Conservation (phyloP, 2,113 vertebrate genomes). For the Oreocharis arfaki region DNA sequence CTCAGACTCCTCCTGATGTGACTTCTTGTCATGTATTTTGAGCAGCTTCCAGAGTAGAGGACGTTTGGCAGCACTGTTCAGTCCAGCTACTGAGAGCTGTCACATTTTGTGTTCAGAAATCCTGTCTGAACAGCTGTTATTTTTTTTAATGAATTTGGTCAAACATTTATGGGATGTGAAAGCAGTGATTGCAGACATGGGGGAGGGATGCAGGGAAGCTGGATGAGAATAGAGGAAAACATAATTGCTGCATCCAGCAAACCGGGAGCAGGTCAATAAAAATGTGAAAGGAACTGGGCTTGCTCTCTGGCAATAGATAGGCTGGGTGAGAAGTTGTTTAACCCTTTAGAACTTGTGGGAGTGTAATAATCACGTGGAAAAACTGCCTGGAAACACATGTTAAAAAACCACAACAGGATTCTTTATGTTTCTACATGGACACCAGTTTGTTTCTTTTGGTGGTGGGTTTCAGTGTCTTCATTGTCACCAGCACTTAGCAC, state of each 20-base stretch:
- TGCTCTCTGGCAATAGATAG: background rate
- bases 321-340: background rate
- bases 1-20: background rate
- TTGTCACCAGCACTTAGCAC: background rate
- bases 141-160: background rate
- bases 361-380: background rate
- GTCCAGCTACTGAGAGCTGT: background rate
- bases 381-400: background rate
- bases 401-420: background rate
- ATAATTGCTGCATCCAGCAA: background rate
- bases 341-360: background rate
- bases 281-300: background rate
- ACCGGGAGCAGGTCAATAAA: background rate
- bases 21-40: background rate
- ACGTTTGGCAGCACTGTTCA: background rate
- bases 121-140: background rate
- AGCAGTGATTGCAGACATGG: background rate
- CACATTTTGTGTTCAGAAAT: background rate
- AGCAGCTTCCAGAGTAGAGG: background rate
- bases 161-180: background rate
- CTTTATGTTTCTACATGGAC: background rate
- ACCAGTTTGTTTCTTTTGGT: background rate
- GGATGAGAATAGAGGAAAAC: background rate
- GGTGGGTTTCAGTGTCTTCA: background rate
- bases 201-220: background rate